phyloP scores from a whole-genome alignment of 2,797 vertebrate species.

The Aselliscus stoliczkanus region DNA sequence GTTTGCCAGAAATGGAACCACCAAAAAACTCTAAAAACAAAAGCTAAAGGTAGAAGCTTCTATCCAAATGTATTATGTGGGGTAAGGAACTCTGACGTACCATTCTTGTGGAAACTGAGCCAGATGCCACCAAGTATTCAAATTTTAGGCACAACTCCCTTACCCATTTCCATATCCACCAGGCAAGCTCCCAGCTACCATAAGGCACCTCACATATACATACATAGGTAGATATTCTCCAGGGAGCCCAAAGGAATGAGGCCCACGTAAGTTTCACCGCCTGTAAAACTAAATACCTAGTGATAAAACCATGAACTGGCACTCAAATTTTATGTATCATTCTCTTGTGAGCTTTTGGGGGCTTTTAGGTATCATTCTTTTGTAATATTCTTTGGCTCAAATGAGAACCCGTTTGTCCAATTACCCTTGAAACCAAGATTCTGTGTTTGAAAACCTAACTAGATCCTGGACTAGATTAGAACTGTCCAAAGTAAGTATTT shows the following conservation, averaged over 20 bases:
- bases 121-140: not conserved
- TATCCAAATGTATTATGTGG: not conserved
- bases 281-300: not conserved
- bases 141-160: not conserved
- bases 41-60: not conserved
- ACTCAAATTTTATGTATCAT: not conserved
- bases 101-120: not conserved
- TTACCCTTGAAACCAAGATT: not conserved
- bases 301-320: not conserved
- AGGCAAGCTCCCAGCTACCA: not conserved
- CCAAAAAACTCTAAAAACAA: not conserved
- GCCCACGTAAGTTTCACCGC: not conserved
- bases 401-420: not conserved
- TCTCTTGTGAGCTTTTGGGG: not conserved
- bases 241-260: not conserved
- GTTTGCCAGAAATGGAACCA: not conserved
- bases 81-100: not conserved
- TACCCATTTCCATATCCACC: not conserved
- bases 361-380: not conserved
- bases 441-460: not conserved
- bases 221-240: not conserved
- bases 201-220: no score
- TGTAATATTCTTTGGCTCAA: not conserved
- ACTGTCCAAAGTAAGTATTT: not conserved
- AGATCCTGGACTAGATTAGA: not conserved